phyloP scores from a whole-genome alignment of 1,140 invertebrate species.

The Marisa cornuarietis region DNA sequence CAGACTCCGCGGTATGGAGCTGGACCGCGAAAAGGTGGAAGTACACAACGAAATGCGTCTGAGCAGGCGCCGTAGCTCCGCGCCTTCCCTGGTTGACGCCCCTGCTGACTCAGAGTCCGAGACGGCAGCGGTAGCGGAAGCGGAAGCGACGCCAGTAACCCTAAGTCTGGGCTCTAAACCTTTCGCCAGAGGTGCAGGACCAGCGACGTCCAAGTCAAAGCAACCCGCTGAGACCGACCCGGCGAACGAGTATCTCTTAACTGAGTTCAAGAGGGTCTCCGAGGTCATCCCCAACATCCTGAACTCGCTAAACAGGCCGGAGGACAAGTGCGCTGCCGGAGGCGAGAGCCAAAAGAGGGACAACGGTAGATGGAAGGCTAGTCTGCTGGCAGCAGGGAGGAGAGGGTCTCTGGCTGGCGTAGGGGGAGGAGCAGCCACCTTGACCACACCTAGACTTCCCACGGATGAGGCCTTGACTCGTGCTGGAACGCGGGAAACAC shows the following conservation, averaged over 20 bases:
- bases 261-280: conserved; percentile 47
- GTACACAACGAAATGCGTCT: conserved; percentile 45
- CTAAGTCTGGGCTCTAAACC: background rate
- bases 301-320: conserved; percentile 41
- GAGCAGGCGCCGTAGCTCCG: conserved; percentile 25
- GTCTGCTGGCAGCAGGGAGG: too few species aligned
- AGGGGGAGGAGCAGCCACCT: too few species aligned
- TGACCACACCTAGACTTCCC: too few species aligned
- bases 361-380: too few species aligned
- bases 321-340: conserved; percentile 29
- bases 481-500: too few species aligned
- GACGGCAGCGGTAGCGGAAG: background rate
- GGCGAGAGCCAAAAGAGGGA: conserved; percentile 4
- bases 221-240: background rate
- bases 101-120: background rate
- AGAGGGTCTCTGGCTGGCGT: too few species aligned
- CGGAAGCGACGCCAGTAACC: background rate
- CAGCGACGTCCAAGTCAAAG: background rate
- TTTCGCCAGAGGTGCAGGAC: background rate
- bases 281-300: conserved; percentile 48
- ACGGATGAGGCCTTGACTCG: too few species aligned
- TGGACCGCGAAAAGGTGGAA: conserved; percentile 43
- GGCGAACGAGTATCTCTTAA: conserved; percentile 46
- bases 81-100: conserved; percentile 5
- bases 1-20: conserved; percentile 40